Evolutionary conservation across 1,140 invertebrate species (phyloP).

Genomic region (Drosophila nikananu): DNA sequence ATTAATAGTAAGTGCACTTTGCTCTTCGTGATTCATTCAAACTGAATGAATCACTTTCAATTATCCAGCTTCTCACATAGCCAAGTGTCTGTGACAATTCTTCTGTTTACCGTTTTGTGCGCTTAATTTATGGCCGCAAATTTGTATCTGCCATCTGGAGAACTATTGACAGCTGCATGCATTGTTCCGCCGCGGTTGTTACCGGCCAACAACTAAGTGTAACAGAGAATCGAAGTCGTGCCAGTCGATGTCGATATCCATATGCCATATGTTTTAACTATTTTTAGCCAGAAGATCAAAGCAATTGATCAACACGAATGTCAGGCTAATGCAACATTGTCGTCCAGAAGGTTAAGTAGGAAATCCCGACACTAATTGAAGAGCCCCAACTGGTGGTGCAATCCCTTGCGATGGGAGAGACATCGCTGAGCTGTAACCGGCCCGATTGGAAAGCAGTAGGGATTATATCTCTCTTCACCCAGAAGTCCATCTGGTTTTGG

Average conservation of each 20-base stretch:
- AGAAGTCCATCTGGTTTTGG: conserved; percentile 32
- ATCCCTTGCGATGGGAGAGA: neutral
- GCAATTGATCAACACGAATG: conserved; percentile 65
- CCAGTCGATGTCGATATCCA: conserved; percentile 18
- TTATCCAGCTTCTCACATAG: conserved; percentile 5
- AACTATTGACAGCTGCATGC: conserved; percentile 54
- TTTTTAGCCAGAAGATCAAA: conserved; percentile 57
- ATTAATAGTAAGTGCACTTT: too few species aligned
- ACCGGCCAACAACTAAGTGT: conserved; percentile 37
- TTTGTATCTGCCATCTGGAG: conserved; percentile 61
- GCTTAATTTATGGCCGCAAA: conserved; percentile 75
- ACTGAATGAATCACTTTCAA: conserved; percentile 13
- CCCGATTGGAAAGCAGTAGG: conserved; percentile 4
- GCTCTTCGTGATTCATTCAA: neutral
- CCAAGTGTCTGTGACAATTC: conserved; percentile 42
- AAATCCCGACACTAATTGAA: conserved; percentile 19
- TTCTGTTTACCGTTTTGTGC: conserved; percentile 55
- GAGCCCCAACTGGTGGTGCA: neutral
- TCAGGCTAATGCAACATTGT: conserved; percentile 41
- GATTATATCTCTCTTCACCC: neutral
- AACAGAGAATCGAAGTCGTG: conserved; percentile 41
- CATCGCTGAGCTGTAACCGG: neutral
- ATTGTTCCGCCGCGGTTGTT: conserved; percentile 39
- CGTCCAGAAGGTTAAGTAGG: neutral
- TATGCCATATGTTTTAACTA: conserved; percentile 34